Percentiles rank a stretch among this genome's conserved stretches.
These are phyloP conservation scores for Nixonia krombeini DNA, from an alignment of 1,140 invertebrate species.

Conservation along the genomic window DNA sequence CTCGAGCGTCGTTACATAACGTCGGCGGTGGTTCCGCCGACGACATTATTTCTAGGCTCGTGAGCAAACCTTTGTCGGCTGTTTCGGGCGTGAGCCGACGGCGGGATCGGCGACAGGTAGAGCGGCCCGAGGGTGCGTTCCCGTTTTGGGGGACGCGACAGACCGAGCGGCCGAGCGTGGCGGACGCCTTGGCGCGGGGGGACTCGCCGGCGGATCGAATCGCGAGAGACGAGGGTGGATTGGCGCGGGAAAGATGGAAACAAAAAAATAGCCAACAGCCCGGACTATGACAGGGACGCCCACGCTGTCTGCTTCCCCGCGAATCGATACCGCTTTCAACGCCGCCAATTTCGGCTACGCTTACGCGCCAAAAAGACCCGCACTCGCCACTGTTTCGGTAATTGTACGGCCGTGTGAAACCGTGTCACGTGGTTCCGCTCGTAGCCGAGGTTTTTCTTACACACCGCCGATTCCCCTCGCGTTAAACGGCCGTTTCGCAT, in stretches of 20 bases:
- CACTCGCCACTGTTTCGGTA: constrained; percentile 17
- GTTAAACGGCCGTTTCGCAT: too few relatives aligned
- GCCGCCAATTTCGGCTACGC: not conserved
- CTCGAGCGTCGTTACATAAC: constrained; percentile 47
- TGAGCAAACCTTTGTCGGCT: constrained; percentile 46
- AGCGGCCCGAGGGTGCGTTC: not conserved
- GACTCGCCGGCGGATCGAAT: not conserved
- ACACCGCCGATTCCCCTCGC: too few relatives aligned
- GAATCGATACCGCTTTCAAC: constrained; percentile 15
- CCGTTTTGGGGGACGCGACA: not conserved
- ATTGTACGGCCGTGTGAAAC: constrained; percentile 23
- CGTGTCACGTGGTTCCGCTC: constrained; percentile 22
- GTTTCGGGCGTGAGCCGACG: constrained; percentile 25
- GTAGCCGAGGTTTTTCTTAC: not conserved
- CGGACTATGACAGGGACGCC: not conserved
- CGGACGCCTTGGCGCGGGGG: too few relatives aligned
- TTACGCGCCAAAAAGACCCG: not conserved
- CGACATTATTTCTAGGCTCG: constrained; percentile 41
- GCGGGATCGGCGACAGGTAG: constrained; percentile 29
- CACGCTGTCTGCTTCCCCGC: constrained; percentile 2
- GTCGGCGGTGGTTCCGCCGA: constrained; percentile 35
- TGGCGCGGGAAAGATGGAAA: not conserved
- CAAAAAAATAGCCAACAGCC: not conserved
- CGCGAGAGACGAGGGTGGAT: not conserved
- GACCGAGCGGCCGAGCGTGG: constrained; percentile 4